Conservation (phyloP, 2,797 vertebrate genomes). For the Pangasius mekongensis region DNA sequence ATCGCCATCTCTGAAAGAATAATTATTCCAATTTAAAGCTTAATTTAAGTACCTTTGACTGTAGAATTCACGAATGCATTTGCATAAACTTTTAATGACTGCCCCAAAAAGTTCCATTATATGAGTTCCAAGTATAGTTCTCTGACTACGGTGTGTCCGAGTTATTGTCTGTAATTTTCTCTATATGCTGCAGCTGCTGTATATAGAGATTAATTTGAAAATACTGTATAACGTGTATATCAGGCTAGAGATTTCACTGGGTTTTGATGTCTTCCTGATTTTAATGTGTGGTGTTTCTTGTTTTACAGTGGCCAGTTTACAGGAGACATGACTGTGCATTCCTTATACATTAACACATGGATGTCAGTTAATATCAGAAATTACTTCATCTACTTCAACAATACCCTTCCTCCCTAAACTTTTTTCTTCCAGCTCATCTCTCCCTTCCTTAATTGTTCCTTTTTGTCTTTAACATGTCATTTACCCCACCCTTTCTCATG, state of each 20-base stretch:
- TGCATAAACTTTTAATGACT: background rate
- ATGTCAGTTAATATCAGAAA: conserved; percentile 56
- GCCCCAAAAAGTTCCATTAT: background rate
- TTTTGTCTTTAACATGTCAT: conserved; percentile 4
- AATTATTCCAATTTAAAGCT: background rate
- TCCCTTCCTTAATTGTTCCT: background rate
- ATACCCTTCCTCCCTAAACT: background rate
- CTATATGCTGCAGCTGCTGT: background rate
- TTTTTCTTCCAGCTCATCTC: background rate
- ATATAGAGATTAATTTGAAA: background rate
- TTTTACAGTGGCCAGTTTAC: conserved; percentile 52
- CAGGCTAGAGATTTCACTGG: background rate
- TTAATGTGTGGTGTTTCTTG: conserved; percentile 5
- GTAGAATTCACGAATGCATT: background rate
- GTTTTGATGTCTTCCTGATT: background rate
- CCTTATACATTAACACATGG: conserved; percentile 33
- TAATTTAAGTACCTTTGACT: background rate
- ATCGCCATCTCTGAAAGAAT: background rate
- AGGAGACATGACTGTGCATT: conserved; percentile 67
- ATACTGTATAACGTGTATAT: background rate
- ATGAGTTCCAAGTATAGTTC: background rate
- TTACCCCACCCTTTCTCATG: background rate
- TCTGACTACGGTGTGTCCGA: background rate
- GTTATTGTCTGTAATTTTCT: background rate
- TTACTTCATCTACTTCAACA: background rate